Conservation (phyloP, 2,113 vertebrate genomes). For the Rousettus leschenaultii region DNA sequence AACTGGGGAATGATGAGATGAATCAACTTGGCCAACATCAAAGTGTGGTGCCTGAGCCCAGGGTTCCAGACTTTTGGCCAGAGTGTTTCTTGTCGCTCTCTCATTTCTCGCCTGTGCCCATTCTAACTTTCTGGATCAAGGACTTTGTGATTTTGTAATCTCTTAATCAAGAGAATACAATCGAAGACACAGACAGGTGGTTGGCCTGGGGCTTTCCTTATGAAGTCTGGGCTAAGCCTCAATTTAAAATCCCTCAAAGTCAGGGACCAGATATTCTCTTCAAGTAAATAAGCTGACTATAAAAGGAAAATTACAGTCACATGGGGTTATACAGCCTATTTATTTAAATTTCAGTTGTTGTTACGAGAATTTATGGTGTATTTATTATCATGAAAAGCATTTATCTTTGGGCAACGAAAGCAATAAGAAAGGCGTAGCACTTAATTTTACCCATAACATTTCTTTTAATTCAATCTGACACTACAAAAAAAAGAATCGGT, state of each 20-base stretch:
- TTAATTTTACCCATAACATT: conserved; percentile 32
- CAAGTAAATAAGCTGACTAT: conserved; percentile 19
- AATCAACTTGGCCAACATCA: neutral
- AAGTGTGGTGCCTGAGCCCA: neutral
- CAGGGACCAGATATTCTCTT: conserved; percentile 1
- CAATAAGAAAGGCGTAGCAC: conserved; percentile 42
- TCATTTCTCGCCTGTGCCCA: neutral
- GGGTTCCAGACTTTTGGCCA: neutral
- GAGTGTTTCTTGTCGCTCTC: neutral
- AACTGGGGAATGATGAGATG: neutral
- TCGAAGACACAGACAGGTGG: neutral
- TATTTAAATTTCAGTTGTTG: conserved; percentile 36
- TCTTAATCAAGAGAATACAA: neutral
- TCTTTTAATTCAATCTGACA: conserved; percentile 67
- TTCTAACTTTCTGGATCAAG: neutral
- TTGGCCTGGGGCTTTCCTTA: neutral
- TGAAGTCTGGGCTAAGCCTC: neutral
- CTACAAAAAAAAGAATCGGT: conserved; percentile 5
- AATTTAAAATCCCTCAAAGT: conserved; percentile 4
- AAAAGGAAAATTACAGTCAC: neutral
- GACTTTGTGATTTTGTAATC: neutral
- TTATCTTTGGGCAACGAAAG: conserved; percentile 52
- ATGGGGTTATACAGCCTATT: conserved; percentile 20
- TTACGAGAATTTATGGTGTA: conserved; percentile 43
- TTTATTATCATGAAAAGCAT: conserved; percentile 39